Evolutionary conservation across 2,888 invertebrate genomes (phyloP), one percentile per base, ranked within the genome.

Genomic region (Phania funesta): DNA sequence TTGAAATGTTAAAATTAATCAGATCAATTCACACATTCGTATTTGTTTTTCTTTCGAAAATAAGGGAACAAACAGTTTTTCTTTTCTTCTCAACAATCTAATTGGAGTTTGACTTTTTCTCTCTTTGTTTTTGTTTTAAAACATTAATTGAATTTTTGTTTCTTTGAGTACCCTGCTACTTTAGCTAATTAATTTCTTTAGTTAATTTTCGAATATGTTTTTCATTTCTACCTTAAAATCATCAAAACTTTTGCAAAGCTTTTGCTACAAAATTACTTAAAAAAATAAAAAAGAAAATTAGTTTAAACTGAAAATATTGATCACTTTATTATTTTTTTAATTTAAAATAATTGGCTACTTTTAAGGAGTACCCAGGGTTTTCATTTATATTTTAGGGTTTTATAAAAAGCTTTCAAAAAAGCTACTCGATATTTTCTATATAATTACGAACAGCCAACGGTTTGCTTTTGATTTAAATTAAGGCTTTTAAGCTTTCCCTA

Each of bases 1-100:
- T 52, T 67, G 71, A 38, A 46, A 35, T 54, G 58, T 16, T 18
- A 13, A 64, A 62, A 60, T 38, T 41, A 64, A 35, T 22, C 22
- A 68, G 20, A 58, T 9, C 74, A 80, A 70, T 70, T 83, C 84
- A 85, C 85, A 85, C 85, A 86, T 85, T 85, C 85, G 84, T 85
- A 84, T 81, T 76, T 52, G 35, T 77, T 67, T 71, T 46, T 32
- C 26, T 68, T 62, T 60, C 1, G 5, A 58, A 67, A 77, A 60
- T 58, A 24, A 48, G 38, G 52, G 62, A 54, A 24, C 26, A 41
- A 13, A 58, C 20, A 44, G 54, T 58, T 20, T 54, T 48, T 71
- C 29, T 68, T 32, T 67, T 13, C 56, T 26, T 67, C 44, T 64
- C 24, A 24, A 41, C 65, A 68, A 76, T 41, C 62, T 56, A 48